Evolutionary conservation across 2,113 vertebrate species (phyloP).

Genomic region (Nyctereutes procyonoides): DNA sequence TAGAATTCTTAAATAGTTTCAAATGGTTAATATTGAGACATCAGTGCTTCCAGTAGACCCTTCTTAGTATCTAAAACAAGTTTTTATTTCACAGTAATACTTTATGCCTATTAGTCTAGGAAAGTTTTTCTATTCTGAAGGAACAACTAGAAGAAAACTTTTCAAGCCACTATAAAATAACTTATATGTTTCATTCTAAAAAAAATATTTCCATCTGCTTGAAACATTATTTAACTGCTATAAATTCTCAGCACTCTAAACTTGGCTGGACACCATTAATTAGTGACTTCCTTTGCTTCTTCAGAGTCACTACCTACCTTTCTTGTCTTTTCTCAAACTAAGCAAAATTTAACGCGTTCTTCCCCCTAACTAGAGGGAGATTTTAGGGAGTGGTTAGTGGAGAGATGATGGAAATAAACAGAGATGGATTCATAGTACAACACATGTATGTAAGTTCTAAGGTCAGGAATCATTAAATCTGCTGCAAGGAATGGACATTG

Average conservation of each 20-base stretch:
- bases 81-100: slow-evolving; percentile 40
- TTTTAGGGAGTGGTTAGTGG: background rate
- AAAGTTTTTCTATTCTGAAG: background rate
- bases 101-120: background rate
- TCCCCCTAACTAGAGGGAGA: background rate
- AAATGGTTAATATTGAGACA: slow-evolving; percentile 19
- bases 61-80: background rate
- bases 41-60: background rate
- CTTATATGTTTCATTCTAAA: slow-evolving; percentile 22
- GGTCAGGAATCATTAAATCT: background rate
- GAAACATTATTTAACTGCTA: background rate
- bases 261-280: background rate
- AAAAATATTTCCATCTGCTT: background rate
- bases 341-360: background rate
- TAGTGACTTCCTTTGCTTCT: background rate
- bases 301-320: background rate
- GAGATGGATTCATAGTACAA: background rate
- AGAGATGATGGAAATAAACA: background rate
- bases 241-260: slow-evolving; percentile 17
- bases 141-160: slow-evolving; percentile 1
- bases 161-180: slow-evolving; percentile 29
- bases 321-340: background rate
- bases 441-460: background rate
- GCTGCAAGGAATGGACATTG: background rate
- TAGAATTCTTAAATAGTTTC: slow-evolving; percentile 59